phyloP scores from a whole-genome alignment of 2,888 invertebrate species.

The Pilophorus perplexus region DNA sequence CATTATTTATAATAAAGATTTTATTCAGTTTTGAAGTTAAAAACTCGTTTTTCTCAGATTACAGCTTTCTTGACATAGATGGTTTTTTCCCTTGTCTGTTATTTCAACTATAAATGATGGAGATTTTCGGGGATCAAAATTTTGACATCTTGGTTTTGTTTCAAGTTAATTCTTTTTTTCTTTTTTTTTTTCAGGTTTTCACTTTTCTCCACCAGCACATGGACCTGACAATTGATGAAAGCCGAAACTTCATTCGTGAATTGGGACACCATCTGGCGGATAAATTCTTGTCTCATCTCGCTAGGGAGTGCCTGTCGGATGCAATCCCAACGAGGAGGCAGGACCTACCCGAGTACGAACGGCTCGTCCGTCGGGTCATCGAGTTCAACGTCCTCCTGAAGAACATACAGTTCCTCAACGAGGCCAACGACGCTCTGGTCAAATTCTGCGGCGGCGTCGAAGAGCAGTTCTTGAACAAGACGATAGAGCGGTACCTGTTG shows the following conservation, averaged over 20 bases:
- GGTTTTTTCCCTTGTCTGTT: too few species aligned
- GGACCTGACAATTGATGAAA: conserved; percentile 10
- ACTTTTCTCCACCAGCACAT: conserved; percentile 12
- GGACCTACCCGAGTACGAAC: conserved; percentile 8
- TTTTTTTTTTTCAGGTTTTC: too few species aligned
- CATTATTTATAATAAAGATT: too few species aligned
- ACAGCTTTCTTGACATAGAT: too few species aligned
- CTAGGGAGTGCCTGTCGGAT: conserved; percentile 8
- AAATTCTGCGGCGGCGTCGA: conserved; percentile 73
- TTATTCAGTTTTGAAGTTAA: too few species aligned
- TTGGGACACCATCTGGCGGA: conserved; percentile 7
- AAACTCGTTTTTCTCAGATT: too few species aligned
- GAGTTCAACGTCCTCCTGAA: conserved; percentile 21
- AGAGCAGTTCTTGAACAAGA: conserved; percentile 71
- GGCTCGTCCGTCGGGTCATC: neutral
- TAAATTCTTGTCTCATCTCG: conserved; percentile 4
- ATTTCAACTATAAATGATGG: too few species aligned
- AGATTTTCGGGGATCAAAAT: too few species aligned
- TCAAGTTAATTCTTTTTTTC: too few species aligned
- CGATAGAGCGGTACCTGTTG: conserved; percentile 68
- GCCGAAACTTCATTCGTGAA: conserved; percentile 21
- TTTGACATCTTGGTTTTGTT: too few species aligned
- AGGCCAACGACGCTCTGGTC: conserved; percentile 60
- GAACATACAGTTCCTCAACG: conserved; percentile 56
- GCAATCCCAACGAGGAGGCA: conserved; percentile 9